Percentiles rank a stretch among this genome's conserved stretches.
These are phyloP conservation scores for Rhinophrynus dorsalis DNA, from an alignment of 2,797 vertebrate genomes.

Conservation along the genomic window DNA sequence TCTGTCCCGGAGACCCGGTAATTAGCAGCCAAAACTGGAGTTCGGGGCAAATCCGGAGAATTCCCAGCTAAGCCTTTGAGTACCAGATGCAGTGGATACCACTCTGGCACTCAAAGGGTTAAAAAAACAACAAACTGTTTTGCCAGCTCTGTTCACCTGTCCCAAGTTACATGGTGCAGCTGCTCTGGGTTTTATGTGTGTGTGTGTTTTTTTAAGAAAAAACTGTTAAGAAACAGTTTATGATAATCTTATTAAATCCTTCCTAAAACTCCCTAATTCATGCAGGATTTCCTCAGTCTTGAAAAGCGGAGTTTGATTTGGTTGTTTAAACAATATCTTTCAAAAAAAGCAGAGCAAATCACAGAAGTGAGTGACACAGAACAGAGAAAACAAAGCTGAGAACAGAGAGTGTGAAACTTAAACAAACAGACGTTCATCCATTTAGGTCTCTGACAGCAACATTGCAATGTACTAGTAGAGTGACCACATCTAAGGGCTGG, in stretches of 20 bases:
- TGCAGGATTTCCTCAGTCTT: slow-evolving; percentile 50
- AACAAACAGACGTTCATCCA: slow-evolving; percentile 43
- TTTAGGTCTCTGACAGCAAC: slow-evolving; percentile 2
- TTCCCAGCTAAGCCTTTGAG: too few relatives aligned
- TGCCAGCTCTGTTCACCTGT: slow-evolving; percentile 54
- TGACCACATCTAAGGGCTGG: not conserved
- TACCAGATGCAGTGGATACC: too few relatives aligned
- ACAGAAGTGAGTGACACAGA: slow-evolving; percentile 25
- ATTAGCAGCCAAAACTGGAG: too few relatives aligned
- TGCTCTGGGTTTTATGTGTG: slow-evolving; percentile 26
- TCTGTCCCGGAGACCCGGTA: too few relatives aligned
- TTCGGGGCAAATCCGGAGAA: too few relatives aligned
- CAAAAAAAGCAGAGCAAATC: slow-evolving; percentile 31
- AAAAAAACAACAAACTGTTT: slow-evolving; percentile 21
- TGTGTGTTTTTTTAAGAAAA: slow-evolving; percentile 51
- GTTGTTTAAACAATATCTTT: slow-evolving; percentile 50
- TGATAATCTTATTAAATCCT: slow-evolving; percentile 65
- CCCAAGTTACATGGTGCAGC: slow-evolving; percentile 55
- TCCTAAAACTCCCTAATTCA: slow-evolving; percentile 61
- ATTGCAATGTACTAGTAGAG: not conserved
- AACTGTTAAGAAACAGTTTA: slow-evolving; percentile 59
- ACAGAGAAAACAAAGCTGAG: slow-evolving; percentile 34
- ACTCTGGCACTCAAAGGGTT: not conserved
- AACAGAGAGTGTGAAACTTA: slow-evolving; percentile 21
- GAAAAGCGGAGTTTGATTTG: slow-evolving; percentile 21